These are phyloP conservation scores for Drosophila ustulata DNA, from an alignment of 2,888 invertebrate genomes.

Conservation along the genomic window DNA sequence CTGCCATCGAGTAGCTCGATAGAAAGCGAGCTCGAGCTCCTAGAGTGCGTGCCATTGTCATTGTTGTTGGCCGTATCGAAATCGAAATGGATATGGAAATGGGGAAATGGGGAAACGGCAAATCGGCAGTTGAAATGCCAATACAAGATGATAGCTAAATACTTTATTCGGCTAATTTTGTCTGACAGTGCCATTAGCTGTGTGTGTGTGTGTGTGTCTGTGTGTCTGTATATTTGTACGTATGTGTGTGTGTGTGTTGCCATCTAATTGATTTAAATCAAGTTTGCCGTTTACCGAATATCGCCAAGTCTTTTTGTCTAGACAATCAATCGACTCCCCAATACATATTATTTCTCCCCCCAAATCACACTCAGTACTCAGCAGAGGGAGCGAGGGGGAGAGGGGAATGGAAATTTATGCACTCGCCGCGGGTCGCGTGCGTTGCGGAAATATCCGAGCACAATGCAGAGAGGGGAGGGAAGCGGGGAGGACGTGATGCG, in stretches of 20 bases:
- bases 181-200: conserved; percentile 65
- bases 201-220: conserved; percentile 1
- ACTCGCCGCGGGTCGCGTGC: conserved; percentile 64
- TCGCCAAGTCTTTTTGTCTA: conserved; percentile 64
- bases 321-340: conserved; percentile 56
- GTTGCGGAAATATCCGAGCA: conserved; percentile 72
- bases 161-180: conserved; percentile 71
- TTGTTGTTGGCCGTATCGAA: conserved; percentile 41
- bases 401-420: conserved; percentile 44
- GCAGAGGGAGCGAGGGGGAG: not conserved
- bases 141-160: conserved; percentile 58
- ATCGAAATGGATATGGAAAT: conserved; percentile 34
- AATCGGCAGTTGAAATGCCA: conserved; percentile 10
- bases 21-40: conserved; percentile 3
- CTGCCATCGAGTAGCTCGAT: conserved; percentile 12
- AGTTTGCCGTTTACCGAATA: conserved; percentile 63
- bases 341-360: not conserved
- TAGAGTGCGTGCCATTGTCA: conserved; percentile 69
- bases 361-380: not conserved
- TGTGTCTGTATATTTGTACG: not conserved
- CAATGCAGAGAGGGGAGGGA: conserved; percentile 15
- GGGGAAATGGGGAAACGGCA: conserved; percentile 21
- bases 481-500: conserved; percentile 72
- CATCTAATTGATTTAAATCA: conserved; percentile 80
- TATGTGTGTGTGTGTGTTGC: conserved; percentile 7